These are phyloP conservation scores for Rhinolophus sinicus DNA, from an alignment of 2,113 vertebrate genomes.

Conservation along the genomic window DNA sequence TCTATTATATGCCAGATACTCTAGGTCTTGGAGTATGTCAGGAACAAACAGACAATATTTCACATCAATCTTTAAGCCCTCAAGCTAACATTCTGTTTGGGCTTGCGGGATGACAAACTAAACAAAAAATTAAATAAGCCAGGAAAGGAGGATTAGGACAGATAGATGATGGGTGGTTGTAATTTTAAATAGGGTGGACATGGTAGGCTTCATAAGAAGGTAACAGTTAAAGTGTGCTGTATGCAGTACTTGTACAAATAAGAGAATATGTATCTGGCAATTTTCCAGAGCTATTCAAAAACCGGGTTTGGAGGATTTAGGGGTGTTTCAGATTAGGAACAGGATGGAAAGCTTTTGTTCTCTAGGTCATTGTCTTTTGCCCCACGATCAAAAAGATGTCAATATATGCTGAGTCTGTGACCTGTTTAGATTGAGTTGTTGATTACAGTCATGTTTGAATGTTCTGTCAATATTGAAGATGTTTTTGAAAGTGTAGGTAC, in stretches of 20 bases:
- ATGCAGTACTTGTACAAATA: not conserved
- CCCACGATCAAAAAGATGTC: not conserved
- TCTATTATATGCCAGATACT: not conserved
- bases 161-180: not conserved
- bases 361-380: not conserved
- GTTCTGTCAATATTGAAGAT: not conserved
- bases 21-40: not conserved
- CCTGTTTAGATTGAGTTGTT: not conserved
- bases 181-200: not conserved
- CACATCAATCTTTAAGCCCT: not conserved
- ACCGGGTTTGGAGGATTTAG: not conserved
- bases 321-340: not conserved
- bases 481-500: not conserved
- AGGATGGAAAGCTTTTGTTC: not conserved
- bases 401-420: not conserved
- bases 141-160: not conserved
- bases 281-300: slow-evolving; percentile 23
- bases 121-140: not conserved
- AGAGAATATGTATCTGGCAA: not conserved
- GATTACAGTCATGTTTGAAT: not conserved
- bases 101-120: not conserved
- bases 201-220: not conserved
- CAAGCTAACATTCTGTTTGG: not conserved
- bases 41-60: not conserved
- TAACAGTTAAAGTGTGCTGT: not conserved